Evolutionary conservation across 1,140 invertebrate genomes (phyloP).

Genomic region (Hydropsyche tenuis): DNA sequence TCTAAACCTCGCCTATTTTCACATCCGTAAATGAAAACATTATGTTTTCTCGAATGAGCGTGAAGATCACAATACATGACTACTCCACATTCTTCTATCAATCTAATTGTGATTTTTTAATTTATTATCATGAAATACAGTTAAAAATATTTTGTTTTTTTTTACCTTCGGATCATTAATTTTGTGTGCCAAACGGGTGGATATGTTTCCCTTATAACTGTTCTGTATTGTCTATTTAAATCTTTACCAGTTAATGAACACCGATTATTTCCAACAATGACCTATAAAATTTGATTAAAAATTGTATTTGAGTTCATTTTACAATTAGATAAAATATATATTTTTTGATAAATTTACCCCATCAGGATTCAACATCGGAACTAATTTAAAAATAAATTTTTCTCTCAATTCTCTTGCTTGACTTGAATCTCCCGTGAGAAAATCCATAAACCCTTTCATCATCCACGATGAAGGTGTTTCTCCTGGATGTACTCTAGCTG

Average conservation of each 20-base stretch:
- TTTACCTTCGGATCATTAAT: slow-evolving; percentile 79
- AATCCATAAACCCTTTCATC: slow-evolving; percentile 95
- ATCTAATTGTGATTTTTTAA: slow-evolving; percentile 59
- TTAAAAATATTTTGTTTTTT: neutral
- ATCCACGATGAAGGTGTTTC: slow-evolving; percentile 95
- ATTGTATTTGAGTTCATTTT: neutral
- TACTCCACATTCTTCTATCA: slow-evolving; percentile 90
- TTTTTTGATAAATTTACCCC: slow-evolving; percentile 67
- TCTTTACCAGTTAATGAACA: slow-evolving; percentile 89
- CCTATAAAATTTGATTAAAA: slow-evolving; percentile 51
- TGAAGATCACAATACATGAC: slow-evolving; percentile 95
- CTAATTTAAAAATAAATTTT: slow-evolving; percentile 94
- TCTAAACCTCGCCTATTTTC: slow-evolving; percentile 82
- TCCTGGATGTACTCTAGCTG: slow-evolving; percentile 92
- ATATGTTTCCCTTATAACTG: slow-evolving; percentile 86
- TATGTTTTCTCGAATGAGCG: slow-evolving; percentile 92
- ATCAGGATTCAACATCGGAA: slow-evolving; percentile 96
- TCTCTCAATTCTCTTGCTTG: slow-evolving; percentile 84
- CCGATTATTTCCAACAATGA: slow-evolving; percentile 89
- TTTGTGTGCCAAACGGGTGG: slow-evolving; percentile 95
- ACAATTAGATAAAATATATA: slow-evolving; percentile 24
- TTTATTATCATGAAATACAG: slow-evolving; percentile 21
- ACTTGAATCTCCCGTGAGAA: slow-evolving; percentile 81
- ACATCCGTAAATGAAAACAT: slow-evolving; percentile 96
- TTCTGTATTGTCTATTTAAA: slow-evolving; percentile 87